These are phyloP conservation scores for Pseudobourletiella spinata DNA, from an alignment of 1,140 invertebrate genomes.

Conservation along the genomic window DNA sequence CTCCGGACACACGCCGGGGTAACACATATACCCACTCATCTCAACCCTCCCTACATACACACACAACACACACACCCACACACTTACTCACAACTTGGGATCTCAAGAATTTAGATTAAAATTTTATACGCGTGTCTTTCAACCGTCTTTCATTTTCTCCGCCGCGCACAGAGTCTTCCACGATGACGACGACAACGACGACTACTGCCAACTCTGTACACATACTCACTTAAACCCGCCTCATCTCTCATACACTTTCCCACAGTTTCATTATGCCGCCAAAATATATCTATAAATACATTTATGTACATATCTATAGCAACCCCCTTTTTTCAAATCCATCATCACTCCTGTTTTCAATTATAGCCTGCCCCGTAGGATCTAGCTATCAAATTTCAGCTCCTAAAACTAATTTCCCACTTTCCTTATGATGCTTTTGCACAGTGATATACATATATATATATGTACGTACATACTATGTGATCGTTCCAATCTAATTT, in stretches of 20 bases:
- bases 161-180: background rate
- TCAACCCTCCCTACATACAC: background rate
- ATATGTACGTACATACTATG: too few relatives aligned
- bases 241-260: background rate
- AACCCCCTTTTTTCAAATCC: too few relatives aligned
- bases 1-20: background rate
- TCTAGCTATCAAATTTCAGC: too few relatives aligned
- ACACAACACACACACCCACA: background rate
- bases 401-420: too few relatives aligned
- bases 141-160: background rate
- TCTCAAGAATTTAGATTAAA: constrained; percentile 7
- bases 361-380: too few relatives aligned
- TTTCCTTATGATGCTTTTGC: too few relatives aligned
- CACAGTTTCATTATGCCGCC: background rate
- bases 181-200: background rate
- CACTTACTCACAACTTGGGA: background rate
- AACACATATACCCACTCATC: background rate
- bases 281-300: background rate
- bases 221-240: background rate
- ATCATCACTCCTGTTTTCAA: too few relatives aligned
- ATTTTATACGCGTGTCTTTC: background rate
- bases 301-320: background rate
- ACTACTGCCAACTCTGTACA: background rate
- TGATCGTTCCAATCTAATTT: too few relatives aligned
- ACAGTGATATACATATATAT: too few relatives aligned